Evolutionary conservation across 2,113 vertebrate species (phyloP), one percentile per base, ranked within the genome.

Genomic region (Psittacula cyanocephala): DNA sequence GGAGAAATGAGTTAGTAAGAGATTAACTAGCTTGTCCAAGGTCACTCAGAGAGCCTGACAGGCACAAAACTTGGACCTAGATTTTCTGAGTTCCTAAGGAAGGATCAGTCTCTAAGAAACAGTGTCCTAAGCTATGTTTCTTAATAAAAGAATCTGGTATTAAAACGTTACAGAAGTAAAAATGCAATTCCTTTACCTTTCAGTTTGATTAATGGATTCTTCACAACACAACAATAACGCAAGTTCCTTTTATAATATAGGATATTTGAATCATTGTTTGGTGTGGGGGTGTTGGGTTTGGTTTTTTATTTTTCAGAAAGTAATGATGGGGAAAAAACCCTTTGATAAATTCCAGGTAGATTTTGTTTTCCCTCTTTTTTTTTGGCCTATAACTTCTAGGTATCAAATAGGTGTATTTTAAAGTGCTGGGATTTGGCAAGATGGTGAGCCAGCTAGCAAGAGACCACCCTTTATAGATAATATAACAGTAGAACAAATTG

Each of bases 151-250:
- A 89, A 69, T 81, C 59, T 91, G 3, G 0, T 95, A 95, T 97
- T 97, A 97, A 97, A 97, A 96, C 9, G 5, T 97, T 97, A 88
- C 53, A 89, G 44, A 96, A 95, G 75, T 91, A 93, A 96, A 96
- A 96, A 95, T 94, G 78, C 94, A 97, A 96, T 97, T 96, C 96
- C 91, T 89, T 95, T 96, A 86, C 94, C 96, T 96, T 95, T 97
- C 96, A 92, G 62, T 96, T 95, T 96, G 95, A 97, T 96, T 87
- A 96, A 95, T 95, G 88, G 83, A 89, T 95, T 97, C 83, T 94
- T 91, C 86, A 91, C 27, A 88, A 50, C 60, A 65, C 31, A 86
- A 84, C 80, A 96, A 85, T 75, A 95, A 94, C 92, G 81, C 31
- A 93, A 76, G 72, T 93, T 95, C 46, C 43, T 93, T 89, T 95